Conservation (phyloP, 2,113 vertebrate genomes). For the Manacus vitellinus region DNA sequence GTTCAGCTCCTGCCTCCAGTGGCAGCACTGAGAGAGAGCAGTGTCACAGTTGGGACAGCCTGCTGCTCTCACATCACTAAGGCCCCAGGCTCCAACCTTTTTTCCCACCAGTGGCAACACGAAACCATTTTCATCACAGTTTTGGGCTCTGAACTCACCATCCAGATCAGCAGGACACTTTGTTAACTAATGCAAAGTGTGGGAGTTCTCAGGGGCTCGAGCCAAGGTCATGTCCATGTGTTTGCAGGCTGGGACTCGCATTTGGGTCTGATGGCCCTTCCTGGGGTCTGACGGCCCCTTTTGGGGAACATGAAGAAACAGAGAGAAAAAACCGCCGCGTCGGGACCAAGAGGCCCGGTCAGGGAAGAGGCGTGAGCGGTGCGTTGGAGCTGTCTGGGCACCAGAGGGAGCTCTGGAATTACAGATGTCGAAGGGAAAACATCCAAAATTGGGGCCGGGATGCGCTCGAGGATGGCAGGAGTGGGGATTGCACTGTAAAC, state of each 20-base stretch:
- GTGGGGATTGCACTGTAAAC: neutral
- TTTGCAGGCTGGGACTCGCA: neutral
- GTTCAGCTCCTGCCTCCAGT: fast-evolving
- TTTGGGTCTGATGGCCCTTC: neutral
- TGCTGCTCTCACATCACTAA: neutral
- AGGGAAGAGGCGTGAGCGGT: neutral
- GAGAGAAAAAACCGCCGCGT: no score
- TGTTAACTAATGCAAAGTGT: fast-evolving
- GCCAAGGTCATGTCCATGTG: fast-evolving
- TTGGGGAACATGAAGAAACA: neutral
- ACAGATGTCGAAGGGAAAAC: neutral
- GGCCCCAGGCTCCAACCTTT: neutral
- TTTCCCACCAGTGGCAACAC: neutral
- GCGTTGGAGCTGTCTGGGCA: neutral
- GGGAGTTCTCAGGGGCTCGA: no score
- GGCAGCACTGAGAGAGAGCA: neutral
- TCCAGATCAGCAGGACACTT: neutral
- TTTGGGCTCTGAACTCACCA: neutral
- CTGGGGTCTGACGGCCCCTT: fast-evolving
- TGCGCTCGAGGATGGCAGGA: neutral
- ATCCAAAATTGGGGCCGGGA: neutral
- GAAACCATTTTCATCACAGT: neutral
- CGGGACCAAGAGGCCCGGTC: neutral
- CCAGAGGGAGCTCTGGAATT: conserved; percentile 68
- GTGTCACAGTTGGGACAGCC: neutral